Conservation (phyloP, 92 coral and sea anemone genomes). For the Palythoa caribaeorum region DNA sequence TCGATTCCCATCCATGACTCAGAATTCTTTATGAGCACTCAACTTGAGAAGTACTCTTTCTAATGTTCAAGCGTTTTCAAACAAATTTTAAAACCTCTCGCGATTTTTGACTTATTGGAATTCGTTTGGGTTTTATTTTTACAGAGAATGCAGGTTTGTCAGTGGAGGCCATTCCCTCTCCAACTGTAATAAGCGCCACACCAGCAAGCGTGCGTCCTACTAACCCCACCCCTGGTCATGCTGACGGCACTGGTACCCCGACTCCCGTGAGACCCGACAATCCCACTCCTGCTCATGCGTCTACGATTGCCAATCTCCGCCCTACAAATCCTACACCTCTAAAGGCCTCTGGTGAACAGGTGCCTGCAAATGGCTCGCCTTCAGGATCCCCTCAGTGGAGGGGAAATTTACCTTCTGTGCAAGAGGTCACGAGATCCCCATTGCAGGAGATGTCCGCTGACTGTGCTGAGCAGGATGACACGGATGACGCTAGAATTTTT, state of each 20-base stretch:
- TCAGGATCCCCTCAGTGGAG: slow-evolving; percentile 77
- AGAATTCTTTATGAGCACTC: too few relatives aligned
- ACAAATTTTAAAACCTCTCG: too few relatives aligned
- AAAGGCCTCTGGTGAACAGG: slow-evolving; percentile 68
- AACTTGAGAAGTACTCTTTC: too few relatives aligned
- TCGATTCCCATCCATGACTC: too few relatives aligned
- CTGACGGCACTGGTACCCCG: slow-evolving; percentile 92
- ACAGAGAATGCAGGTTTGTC: slow-evolving; percentile 8
- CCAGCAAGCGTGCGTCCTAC: slow-evolving; percentile 92
- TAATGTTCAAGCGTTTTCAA: too few relatives aligned
- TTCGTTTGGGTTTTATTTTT: not conserved
- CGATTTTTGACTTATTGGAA: too few relatives aligned
- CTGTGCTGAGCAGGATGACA: slow-evolving; percentile 47
- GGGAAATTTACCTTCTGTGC: slow-evolving; percentile 80
- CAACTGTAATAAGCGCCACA: slow-evolving; percentile 65
- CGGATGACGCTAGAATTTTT: slow-evolving; percentile 52
- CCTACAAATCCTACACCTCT: slow-evolving; percentile 93
- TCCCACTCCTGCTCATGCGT: slow-evolving; percentile 95
- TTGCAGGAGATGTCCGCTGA: slow-evolving; percentile 21
- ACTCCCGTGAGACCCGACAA: slow-evolving; percentile 91
- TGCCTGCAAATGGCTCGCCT: slow-evolving; percentile 63
- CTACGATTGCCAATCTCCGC: slow-evolving; percentile 71
- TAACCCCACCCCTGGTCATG: slow-evolving; percentile 99
- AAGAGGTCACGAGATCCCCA: slow-evolving; percentile 62
- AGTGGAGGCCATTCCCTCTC: slow-evolving; percentile 41